These are phyloP conservation scores for Premnoplex brunnescens DNA, from an alignment of 2,797 vertebrate genomes.

Conservation along the genomic window DNA sequence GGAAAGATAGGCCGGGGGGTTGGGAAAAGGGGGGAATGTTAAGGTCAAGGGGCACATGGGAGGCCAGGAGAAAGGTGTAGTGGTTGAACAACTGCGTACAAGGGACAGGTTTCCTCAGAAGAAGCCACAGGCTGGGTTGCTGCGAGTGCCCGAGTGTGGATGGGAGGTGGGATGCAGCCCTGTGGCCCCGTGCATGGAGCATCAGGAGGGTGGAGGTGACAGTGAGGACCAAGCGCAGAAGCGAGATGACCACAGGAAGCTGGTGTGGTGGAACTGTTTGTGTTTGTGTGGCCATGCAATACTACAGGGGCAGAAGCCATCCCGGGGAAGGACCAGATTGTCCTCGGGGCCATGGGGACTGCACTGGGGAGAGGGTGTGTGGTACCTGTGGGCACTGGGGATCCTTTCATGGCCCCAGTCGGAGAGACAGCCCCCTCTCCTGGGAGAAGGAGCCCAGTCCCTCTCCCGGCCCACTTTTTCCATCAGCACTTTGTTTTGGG, in stretches of 20 bases:
- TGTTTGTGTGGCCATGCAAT: accelerated
- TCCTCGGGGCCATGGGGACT: not conserved
- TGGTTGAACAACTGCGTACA: accelerated
- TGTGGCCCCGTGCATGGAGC: not conserved
- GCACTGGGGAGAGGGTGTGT: accelerated
- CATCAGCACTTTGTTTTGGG: not conserved
- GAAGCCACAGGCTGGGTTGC: not conserved
- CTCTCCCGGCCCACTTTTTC: not conserved
- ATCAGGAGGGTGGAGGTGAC: not conserved
- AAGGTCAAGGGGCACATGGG: not conserved
- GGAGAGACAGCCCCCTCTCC: not conserved
- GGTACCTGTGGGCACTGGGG: not conserved
- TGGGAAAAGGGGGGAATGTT: not conserved
- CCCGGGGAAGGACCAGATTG: not conserved
- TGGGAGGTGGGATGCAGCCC: not conserved
- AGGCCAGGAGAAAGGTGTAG: not conserved
- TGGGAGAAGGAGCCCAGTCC: not conserved
- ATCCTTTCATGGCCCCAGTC: accelerated
- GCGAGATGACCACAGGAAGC: not conserved
- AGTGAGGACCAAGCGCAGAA: not conserved
- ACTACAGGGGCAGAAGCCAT: not conserved
- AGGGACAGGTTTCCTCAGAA: not conserved
- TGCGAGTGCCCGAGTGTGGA: not conserved
- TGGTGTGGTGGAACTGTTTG: not conserved
- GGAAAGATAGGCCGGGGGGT: not conserved